Evolutionary conservation across 2,797 vertebrate genomes (phyloP).

Genomic region (Petrocephalus schoutedeni): DNA sequence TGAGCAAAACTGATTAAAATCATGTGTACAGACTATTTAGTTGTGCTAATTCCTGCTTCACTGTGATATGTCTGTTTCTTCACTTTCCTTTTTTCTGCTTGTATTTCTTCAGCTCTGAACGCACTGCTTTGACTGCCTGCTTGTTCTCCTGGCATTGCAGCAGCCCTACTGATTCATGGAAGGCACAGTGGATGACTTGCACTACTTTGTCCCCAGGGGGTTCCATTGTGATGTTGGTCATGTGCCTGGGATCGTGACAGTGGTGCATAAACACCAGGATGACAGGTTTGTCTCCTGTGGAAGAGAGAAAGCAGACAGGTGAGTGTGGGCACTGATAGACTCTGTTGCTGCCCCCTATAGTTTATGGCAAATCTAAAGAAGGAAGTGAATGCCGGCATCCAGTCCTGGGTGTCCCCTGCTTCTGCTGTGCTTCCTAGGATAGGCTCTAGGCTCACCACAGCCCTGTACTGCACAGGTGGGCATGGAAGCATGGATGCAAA

Average conservation of each 20-base stretch:
- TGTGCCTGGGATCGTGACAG: too few species aligned
- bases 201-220: too few species aligned
- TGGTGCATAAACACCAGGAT: too few species aligned
- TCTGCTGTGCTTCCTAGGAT: not conserved
- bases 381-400: not conserved
- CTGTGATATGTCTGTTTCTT: not conserved
- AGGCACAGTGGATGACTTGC: too few species aligned
- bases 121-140: accelerated
- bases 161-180: too few species aligned
- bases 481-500: not conserved
- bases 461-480: not conserved
- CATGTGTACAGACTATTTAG: not conserved
- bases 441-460: not conserved
- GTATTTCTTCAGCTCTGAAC: not conserved
- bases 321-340: too few species aligned
- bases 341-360: not conserved
- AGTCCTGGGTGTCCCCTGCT: not conserved
- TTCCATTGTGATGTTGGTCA: too few species aligned
- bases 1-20: not conserved
- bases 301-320: too few species aligned
- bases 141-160: not conserved
- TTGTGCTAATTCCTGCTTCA: not conserved
- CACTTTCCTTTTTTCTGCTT: not conserved
- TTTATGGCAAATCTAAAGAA: not conserved
- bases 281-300: too few species aligned